Base-by-base conservation (phyloP, 2,888 invertebrate genomes). In the Lycaena phlaeas region DNA sequence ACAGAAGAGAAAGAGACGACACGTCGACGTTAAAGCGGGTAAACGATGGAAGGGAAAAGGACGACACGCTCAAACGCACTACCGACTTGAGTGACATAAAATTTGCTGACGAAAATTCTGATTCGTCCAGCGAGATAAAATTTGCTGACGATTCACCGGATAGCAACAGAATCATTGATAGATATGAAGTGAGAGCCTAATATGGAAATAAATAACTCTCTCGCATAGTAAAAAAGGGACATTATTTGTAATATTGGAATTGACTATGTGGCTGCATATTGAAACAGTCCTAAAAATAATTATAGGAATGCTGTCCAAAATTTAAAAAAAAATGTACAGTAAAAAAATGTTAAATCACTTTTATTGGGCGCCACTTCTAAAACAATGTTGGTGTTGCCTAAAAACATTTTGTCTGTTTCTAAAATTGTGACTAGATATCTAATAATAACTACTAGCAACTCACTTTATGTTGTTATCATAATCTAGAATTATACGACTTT, bases 101-200 rank as follows among this genome's bases (percentile, higher is more conserved):
- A 57, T 92, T 89, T 61, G 92, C 89, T 4, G 92, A 92, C 56
- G 92, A 92, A 25, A 88, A 87, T 50, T 89, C 88, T 1, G 88
- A 88, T 56, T 81, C 82, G 14, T 85, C 85, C 0, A 75, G 70
- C 46, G 84, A 85, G 52, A 79, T 82, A 4, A 78, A 75, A 53
- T 82, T 78, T 48, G 79, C 73, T 9, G 85, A 81, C 42, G 84
- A 81, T 50, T 82, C 84, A 1, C 81, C 84, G 1, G 84, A 84
- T 52, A 81, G 79, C 52, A 84, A 84, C 61, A 68, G 66, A 48
- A 49, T 79, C 48, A 59, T 64, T 49, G 81, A 81, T 50, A 75
- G 66, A 54, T 77, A 71, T 56, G 70, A 79, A 56, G 62, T 77
- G 48, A 73, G 62, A 57, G 71, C 68, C 41, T 82, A 65, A 52